These are phyloP conservation scores for Dendrophyllia cribrosa DNA, from an alignment of 64 coral and sea anemone species.

Conservation along the genomic window DNA sequence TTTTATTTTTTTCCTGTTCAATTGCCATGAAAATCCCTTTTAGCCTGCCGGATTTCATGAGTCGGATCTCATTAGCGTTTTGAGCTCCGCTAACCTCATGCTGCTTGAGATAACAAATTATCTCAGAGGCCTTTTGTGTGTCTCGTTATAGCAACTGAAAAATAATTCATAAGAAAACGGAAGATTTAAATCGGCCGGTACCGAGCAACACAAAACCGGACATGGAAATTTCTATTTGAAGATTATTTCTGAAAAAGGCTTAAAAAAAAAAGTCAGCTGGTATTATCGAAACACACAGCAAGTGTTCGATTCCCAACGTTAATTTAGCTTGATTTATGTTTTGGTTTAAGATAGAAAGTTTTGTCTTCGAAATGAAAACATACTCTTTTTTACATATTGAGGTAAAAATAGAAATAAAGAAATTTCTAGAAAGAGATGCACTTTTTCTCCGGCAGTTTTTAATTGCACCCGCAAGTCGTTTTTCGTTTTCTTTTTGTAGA, in stretches of 20 bases:
- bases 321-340: background rate
- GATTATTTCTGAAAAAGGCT: too few relatives aligned
- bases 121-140: background rate
- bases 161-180: background rate
- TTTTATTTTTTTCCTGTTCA: background rate
- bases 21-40: background rate
- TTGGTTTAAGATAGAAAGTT: background rate
- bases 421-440: background rate
- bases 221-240: background rate
- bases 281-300: background rate
- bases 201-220: background rate
- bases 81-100: background rate
- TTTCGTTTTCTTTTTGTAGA: too few relatives aligned
- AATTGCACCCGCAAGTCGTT: too few relatives aligned
- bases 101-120: conserved; percentile 4
- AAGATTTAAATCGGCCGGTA: background rate
- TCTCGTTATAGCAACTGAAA: background rate
- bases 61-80: conserved; percentile 4
- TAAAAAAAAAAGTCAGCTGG: too few relatives aligned
- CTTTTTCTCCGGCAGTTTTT: background rate
- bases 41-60: background rate
- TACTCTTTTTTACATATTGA: too few relatives aligned
- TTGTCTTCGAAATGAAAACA: background rate
- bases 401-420: too few relatives aligned
- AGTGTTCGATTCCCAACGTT: background rate